These are phyloP conservation scores for Drosophila kepulauana DNA, from an alignment of 1,140 invertebrate species.

Conservation along the genomic window DNA sequence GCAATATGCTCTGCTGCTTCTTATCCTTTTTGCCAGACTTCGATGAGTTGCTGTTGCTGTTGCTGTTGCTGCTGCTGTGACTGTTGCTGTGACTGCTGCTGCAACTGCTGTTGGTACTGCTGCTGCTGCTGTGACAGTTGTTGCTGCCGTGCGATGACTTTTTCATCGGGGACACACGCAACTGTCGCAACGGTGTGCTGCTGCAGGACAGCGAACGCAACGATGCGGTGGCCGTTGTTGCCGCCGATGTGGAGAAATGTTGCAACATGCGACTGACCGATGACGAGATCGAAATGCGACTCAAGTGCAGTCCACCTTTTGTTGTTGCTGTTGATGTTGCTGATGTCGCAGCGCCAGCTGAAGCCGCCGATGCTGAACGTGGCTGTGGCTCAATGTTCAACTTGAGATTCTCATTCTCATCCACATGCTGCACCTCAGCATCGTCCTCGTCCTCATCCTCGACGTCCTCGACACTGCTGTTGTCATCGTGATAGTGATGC, in stretches of 20 bases:
- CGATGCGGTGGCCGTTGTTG: constrained; percentile 83
- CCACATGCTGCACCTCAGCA: constrained; percentile 14
- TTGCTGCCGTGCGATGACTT: constrained; percentile 55
- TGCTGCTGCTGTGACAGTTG: constrained; percentile 17
- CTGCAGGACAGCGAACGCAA: constrained; percentile 88
- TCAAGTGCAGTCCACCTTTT: constrained; percentile 64
- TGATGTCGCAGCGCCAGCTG: constrained; percentile 29
- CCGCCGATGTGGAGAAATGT: constrained; percentile 85
- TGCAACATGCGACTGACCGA: constrained; percentile 89
- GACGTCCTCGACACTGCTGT: constrained; percentile 27
- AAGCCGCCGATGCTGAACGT: constrained; percentile 53
- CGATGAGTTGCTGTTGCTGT: constrained; percentile 17
- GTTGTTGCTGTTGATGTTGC: constrained; percentile 3
- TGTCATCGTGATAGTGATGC: constrained; percentile 76
- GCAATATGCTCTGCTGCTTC: constrained; percentile 83
- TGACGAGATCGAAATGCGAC: constrained; percentile 85
- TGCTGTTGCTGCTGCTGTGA: constrained; percentile 71
- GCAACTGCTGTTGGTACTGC: constrained; percentile 1
- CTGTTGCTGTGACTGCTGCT: constrained; percentile 13
- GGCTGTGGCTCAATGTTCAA: constrained; percentile 17
- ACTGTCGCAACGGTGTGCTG: constrained; percentile 85
- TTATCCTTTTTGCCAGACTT: constrained; percentile 70
- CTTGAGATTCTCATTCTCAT: constrained; percentile 47
- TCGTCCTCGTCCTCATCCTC: constrained; percentile 39
- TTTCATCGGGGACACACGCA: constrained; percentile 40